Evolutionary conservation across 2,888 invertebrate genomes (phyloP).

Genomic region (Tenthredo livida): DNA sequence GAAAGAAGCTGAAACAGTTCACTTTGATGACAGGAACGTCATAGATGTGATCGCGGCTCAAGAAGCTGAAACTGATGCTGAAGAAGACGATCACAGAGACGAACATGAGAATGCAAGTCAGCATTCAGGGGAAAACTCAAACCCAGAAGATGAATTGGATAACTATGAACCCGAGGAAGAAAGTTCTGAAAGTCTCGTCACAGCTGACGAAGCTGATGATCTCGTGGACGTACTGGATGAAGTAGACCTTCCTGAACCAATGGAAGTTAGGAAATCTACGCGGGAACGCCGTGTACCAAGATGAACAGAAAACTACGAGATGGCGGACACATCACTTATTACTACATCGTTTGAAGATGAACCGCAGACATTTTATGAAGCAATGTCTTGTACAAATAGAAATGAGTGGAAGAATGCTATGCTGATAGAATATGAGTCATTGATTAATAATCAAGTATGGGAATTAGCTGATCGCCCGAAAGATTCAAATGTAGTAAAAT

Average conservation of each 20-base stretch:
- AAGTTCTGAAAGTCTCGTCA: neutral
- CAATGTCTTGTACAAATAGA: neutral
- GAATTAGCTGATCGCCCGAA: neutral
- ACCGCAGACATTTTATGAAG: constrained; percentile 43
- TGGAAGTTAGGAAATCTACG: neutral
- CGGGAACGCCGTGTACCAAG: neutral
- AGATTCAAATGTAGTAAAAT: neutral
- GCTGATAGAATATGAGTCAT: neutral
- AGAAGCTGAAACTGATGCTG: neutral
- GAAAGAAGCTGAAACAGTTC: too few species aligned
- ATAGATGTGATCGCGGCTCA: too few species aligned
- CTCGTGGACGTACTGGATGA: neutral
- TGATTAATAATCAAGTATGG: neutral
- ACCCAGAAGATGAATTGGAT: neutral
- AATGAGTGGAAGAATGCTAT: neutral
- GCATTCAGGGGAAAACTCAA: neutral
- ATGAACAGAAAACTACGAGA: neutral
- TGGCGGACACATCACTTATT: neutral
- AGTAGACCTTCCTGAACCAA: too few species aligned
- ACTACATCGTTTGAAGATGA: constrained; percentile 48
- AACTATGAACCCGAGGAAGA: neutral
- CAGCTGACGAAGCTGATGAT: neutral
- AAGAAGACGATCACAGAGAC: neutral
- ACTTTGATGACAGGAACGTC: too few species aligned
- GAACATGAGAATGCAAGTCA: neutral